Conservation (phyloP, 2,888 invertebrate genomes). For the Agriopis aurantiaria region DNA sequence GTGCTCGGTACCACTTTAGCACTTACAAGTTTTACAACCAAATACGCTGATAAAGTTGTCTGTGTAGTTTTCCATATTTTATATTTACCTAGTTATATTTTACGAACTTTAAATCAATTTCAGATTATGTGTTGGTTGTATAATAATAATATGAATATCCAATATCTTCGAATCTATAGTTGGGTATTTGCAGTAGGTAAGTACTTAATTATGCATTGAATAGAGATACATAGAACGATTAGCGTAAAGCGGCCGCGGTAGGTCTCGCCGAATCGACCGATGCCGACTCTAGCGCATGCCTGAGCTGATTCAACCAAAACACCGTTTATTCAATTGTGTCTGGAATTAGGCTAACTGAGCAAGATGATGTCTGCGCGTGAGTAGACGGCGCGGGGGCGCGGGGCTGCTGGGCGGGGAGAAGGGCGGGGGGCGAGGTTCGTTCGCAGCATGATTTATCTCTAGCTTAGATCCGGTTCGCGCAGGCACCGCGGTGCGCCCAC, state of each 20-base stretch:
- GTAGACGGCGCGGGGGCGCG: conserved; percentile 37
- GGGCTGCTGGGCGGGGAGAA: conserved; percentile 39
- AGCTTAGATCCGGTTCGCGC: conserved; percentile 80
- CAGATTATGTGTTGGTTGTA: not conserved
- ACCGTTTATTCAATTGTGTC: conserved; percentile 46
- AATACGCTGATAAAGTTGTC: not conserved
- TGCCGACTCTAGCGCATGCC: conserved; percentile 34
- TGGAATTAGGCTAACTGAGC: conserved; percentile 46
- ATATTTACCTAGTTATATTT: not conserved
- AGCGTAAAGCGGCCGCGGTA: conserved; percentile 27
- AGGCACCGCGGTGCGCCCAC: conserved; percentile 71
- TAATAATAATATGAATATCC: not conserved
- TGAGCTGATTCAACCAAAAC: conserved; percentile 43
- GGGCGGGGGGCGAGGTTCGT: conserved; percentile 57
- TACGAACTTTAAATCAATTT: not conserved
- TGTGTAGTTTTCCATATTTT: not conserved
- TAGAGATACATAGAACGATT: conserved; percentile 1
- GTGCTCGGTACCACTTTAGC: not conserved
- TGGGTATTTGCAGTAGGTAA: not conserved
- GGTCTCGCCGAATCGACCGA: conserved; percentile 26
- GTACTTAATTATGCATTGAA: not conserved
- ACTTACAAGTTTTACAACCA: not conserved
- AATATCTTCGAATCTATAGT: not conserved
- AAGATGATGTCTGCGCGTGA: conserved; percentile 46
- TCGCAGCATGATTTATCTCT: conserved; percentile 76